Evolutionary conservation across 1,140 invertebrate species (phyloP), one percentile per base, ranked within the genome.

Genomic region (Aphis craccivora): DNA sequence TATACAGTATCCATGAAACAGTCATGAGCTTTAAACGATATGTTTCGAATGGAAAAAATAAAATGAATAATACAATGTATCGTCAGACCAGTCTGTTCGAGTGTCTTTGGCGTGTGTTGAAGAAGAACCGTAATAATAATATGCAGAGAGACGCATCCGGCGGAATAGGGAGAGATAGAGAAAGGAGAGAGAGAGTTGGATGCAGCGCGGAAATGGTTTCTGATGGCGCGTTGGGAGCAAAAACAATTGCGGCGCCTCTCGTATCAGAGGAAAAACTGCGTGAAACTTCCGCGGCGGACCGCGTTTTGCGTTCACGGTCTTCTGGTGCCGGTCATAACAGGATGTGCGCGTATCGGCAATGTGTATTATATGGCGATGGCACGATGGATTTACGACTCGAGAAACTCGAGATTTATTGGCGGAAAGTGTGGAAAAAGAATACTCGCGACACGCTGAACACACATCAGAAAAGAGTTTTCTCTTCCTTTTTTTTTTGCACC

Each of bases 361-460:
- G 60, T 14, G 60, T 18, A 67, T 67, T 67, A 67, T n/a, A n/a
- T 18, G 60, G 23, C 22, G 83, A 25, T 25, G 43, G 22, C 40
- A 25, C 51, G 87, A 18, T 18, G 91, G 91, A 92, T 83, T 92
- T 83, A 51, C 25, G 60, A 92, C 23, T 76, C 83, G 91, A 37
- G 67, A 48, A 83, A 48, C 67, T 51, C 22, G 60, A 83, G 43
- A 51, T 92, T 92, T 92, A 83, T 83, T 83, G 43, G 76, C 30
- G 37, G 45, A 20, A 51, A 25, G 37, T 35, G 8, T 76, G n/a
- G 67, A 37, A 37, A 55, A 48, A 53, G 35, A n/a, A n/a, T 45
- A 43, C 51, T n/a, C 35, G 20, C 37, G 23, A 83, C 67, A 92
- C 30, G 76, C 67, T 30, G 76, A 83, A 83, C 30, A 76, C 37